Evolutionary conservation across 2,797 vertebrate genomes (phyloP), one percentile per base, ranked within the genome.

Genomic region (Clarias fuscus): DNA sequence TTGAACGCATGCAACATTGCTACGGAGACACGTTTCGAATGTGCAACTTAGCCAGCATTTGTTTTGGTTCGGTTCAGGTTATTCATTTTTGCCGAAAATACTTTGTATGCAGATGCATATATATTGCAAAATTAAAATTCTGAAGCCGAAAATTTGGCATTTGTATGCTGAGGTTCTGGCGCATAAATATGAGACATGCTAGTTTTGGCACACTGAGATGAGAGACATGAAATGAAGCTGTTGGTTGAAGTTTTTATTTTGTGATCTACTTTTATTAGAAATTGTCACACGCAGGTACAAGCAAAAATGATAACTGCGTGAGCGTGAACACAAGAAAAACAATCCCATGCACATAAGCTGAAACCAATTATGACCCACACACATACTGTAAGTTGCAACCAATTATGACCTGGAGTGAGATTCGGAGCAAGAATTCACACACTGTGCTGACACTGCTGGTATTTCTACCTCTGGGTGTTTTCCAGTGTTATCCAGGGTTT

Each of bases 381-480:
- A 73, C 71, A 37, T 79, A 48, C 58, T 79, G 18, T 76, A 17
- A 48, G 4, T 30, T 20, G 11, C 56, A 7, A 77, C 27, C 10
- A 77, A 77, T 77, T 59, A 59, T 30, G 75, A 59, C 11, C 1
- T 37, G 53, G 17, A 77, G 53, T 8, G 75, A 59, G 56, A 77
- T 27, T 14, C 11, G 37, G 18, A 33, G 30, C 30, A 1, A 62
- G 33, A 62, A 37, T 62, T 79, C 77, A 62, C 33, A 79, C 20
- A 40, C 20, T 33, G 40, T 62, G 59, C 22, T 40, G 77, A 11
- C 77, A 62, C 11, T 15, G 77, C 76, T 79, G 76, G 76, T 79
- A 40, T 79, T 78, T 78, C 56, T 22, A 61, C 56, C 30, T 78
- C 76, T 24, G 58, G 20, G 76, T 14, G 30, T 79, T 62, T 79